Evolutionary conservation across 2,113 vertebrate genomes (phyloP), one percentile per base, ranked within the genome.

Genomic region (Pyrgilauda ruficollis): DNA sequence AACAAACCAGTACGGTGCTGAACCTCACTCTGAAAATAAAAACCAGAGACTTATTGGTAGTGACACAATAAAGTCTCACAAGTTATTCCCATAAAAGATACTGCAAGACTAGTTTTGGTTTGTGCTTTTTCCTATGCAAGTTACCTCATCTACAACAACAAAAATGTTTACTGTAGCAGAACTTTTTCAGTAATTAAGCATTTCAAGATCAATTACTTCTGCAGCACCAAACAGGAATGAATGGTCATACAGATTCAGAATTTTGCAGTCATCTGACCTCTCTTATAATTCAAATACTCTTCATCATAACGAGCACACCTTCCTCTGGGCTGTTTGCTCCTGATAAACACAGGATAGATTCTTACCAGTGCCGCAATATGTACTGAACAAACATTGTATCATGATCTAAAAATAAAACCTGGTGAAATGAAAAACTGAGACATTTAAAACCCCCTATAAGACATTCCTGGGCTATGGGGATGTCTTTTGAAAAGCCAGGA

Each of bases 271-370:
- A 82, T 73, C 53, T 93, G 84, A 87, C 92, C 94, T 88, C 55
- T 95, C 79, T 87, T 50, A 64, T 84, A 93, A 93, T 74, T 58
- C 72, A 93, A 96, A 95, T 76, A 89, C 21, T 89, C 76, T 68
- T 93, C 96, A 90, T 92, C 76, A 90, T 50, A 89, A 86, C 0
- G 1, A 91, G 90, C 84, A 95, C 92, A 93, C 96, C 92, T 95
- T 94, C 46, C 67, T 75, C 86, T 66, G 77, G 53, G 86, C 31
- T 97, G 76, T 96, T 97, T 95, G 93, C 94, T 97, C 95, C 95
- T 92, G 79, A 82, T 90, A 97, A 96, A 97, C 90, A 90, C 4
- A 27, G 58, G 86, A 81, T 58, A 93, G 81, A 96, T 92, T 93
- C 91, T 84, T 89, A 85, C 46, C 90, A 92, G 11, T 33, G 61